Base-by-base conservation (phyloP, 2,888 invertebrate genomes). In the Empis stercorea region DNA sequence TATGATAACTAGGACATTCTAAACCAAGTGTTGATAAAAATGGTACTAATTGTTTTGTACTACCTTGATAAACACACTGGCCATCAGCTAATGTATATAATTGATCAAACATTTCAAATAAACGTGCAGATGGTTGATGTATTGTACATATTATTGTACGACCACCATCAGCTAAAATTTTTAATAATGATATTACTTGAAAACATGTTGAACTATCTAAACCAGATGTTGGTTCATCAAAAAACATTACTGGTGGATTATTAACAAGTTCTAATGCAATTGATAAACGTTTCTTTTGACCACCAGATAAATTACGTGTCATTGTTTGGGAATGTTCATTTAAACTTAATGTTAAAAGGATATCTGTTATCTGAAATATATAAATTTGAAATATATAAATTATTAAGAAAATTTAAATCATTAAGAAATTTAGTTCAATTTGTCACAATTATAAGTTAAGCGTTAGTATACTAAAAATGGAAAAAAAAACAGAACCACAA, bases 231-330 rank as follows among this genome's bases (percentile, higher is more conserved):
- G 95, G 95, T 68, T 95, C 95, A 65, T 95, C 95, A 65, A 95
- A 94, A 72, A 95, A 95, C 93, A 95, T 94, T 52, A 95, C 85
- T 1, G 95, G 94, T 10, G 95, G 95, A 69, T 95, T 95, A 72
- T 92, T 94, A 55, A 95, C 93, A 55, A 95, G 73, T 70, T 95
- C 95, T 54, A 93, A 71, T 15, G 94, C 95, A 51, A 95, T 95
- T 1, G 94, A 93, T 2, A 95, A 76, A 56, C 95, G 82, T 64
- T 95, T 95, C 70, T 93, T 87, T 66, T 95, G 94, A 2, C 95
- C 95, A 17, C 95, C 95, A 1, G 93, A 94, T 43, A 95, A 76
- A 62, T 91, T 89, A 52, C 83, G 83, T 14, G 93, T 91, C 80
- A 92, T 83, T 2, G 94, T 95, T 61, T 81, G 81, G 59, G 84